These are phyloP conservation scores for Luperina nickerlii DNA, from an alignment of 2,888 invertebrate species.

Conservation along the genomic window DNA sequence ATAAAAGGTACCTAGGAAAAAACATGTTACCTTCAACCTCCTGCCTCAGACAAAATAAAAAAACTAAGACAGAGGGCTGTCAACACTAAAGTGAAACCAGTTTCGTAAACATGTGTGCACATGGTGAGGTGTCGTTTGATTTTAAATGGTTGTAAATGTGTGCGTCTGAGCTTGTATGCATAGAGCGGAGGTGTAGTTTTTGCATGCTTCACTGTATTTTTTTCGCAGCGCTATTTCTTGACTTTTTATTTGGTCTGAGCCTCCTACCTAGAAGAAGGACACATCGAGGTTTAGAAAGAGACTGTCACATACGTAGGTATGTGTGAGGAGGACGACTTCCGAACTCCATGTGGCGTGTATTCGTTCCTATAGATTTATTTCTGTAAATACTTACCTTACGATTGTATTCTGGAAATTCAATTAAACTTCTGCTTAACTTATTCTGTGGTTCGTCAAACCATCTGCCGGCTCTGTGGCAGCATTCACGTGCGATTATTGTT, in stretches of 20 bases:
- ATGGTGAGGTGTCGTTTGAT: too few species aligned
- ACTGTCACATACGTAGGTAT: neutral
- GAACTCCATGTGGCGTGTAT: neutral
- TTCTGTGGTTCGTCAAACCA: constrained; percentile 24
- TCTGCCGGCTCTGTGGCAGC: constrained; percentile 44
- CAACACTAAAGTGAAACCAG: too few species aligned
- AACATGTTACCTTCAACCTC: neutral
- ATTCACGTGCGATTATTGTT: constrained; percentile 50
- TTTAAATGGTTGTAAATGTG: too few species aligned
- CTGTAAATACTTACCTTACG: neutral
- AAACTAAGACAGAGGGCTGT: too few species aligned
- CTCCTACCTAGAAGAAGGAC: neutral
- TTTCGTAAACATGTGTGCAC: too few species aligned
- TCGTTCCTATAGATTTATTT: neutral
- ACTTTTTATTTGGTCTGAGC: too few species aligned
- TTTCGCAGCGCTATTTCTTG: too few species aligned
- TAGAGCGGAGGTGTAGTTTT: too few species aligned
- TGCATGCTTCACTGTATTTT: too few species aligned
- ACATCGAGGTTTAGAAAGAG: neutral
- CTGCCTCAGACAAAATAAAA: too few species aligned
- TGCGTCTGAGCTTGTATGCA: too few species aligned
- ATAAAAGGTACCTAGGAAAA: neutral
- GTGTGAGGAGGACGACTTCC: too few species aligned
- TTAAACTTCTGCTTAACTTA: constrained; percentile 19
- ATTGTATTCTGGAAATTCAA: neutral